These are phyloP conservation scores for Chymomyza fuscimana DNA, from an alignment of 2,888 invertebrate genomes.

Conservation along the genomic window DNA sequence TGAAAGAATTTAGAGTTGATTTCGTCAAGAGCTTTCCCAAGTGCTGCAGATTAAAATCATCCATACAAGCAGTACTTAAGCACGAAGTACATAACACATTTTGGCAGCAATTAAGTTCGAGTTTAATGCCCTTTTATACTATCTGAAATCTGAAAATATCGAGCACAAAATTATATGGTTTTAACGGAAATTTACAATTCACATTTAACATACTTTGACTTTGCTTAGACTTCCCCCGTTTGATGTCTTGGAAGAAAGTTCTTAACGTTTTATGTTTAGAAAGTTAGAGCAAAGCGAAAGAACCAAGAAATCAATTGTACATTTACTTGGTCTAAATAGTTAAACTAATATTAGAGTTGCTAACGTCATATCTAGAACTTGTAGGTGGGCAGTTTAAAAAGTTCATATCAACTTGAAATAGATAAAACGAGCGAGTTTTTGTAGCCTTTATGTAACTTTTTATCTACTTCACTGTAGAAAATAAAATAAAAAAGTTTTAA, in stretches of 20 bases:
- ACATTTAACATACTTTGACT: background rate
- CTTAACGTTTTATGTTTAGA: background rate
- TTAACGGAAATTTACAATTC: background rate
- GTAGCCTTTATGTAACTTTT: no score
- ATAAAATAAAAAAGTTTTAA: no score
- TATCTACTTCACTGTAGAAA: no score
- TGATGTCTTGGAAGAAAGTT: background rate
- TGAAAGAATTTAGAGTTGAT: background rate
- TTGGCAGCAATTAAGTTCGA: background rate
- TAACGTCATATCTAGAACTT: background rate
- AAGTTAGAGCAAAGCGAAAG: background rate
- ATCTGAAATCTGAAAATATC: background rate
- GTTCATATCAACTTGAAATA: background rate
- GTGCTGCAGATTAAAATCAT: no score
- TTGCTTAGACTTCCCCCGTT: background rate
- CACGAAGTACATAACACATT: background rate
- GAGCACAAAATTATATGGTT: background rate
- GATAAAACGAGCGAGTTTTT: background rate
- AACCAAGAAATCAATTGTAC: background rate
- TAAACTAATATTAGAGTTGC: background rate
- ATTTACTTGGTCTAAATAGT: background rate
- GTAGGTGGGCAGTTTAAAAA: background rate
- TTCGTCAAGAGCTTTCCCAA: background rate
- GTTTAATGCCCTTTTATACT: background rate
- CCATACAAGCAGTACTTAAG: background rate